Percentiles rank a stretch among this genome's conserved stretches.
Evolutionary conservation across 2,113 vertebrate species (phyloP).

Genomic region (Corynorhinus townsendii): DNA sequence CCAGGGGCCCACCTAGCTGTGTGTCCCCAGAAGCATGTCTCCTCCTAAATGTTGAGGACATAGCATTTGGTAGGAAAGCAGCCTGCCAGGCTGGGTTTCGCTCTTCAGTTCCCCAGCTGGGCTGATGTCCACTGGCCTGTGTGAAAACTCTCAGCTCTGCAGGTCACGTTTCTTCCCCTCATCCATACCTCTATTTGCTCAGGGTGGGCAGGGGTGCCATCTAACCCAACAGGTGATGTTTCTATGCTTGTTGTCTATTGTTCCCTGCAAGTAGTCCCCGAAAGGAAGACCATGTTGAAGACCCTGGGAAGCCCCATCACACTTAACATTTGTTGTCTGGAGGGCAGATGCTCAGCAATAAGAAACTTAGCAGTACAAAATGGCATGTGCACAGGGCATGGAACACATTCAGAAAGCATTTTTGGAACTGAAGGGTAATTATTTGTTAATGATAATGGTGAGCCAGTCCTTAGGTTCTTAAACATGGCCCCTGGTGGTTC

Average conservation of each 20-base stretch:
- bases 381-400: fast-evolving
- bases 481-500: neutral
- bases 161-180: neutral
- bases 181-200: fast-evolving
- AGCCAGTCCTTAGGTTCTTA: neutral
- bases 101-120: no score
- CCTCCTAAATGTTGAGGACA: fast-evolving
- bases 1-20: neutral
- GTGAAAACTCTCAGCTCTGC: neutral
- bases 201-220: neutral
- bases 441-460: neutral
- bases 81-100: fast-evolving
- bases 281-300: neutral
- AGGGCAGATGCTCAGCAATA: no score
- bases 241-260: fast-evolving
- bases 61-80: fast-evolving
- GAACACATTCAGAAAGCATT: neutral
- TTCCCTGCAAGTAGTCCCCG: neutral
- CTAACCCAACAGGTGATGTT: fast-evolving
- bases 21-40: neutral
- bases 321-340: neutral
- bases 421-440: neutral
- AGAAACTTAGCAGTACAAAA: neutral
- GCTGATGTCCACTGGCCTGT: fast-evolving
- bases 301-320: fast-evolving